These are phyloP conservation scores for Ophraella communa DNA, from an alignment of 2,888 invertebrate genomes.

Conservation along the genomic window DNA sequence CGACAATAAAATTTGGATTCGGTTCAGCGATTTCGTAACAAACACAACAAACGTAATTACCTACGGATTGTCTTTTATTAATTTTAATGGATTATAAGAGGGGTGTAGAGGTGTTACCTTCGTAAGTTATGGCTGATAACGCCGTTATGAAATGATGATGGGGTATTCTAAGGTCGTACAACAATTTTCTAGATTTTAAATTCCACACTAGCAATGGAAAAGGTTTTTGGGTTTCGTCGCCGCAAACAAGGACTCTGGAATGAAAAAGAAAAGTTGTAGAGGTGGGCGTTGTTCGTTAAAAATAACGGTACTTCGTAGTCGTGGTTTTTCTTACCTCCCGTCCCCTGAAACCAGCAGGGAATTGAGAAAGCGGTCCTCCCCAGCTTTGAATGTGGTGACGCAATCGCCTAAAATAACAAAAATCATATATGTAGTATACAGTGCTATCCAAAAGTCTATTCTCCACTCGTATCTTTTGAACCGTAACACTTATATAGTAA, in stretches of 20 bases:
- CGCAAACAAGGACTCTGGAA: conserved; percentile 81
- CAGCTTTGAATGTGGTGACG: conserved; percentile 87
- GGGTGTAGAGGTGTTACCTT: conserved; percentile 70
- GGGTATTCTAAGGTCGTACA: conserved; percentile 86
- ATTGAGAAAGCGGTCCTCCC: conserved; percentile 89
- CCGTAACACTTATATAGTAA: too few relatives aligned
- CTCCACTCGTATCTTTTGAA: too few relatives aligned
- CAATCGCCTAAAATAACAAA: conserved; percentile 68
- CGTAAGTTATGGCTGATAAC: conserved; percentile 83
- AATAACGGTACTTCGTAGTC: too few relatives aligned
- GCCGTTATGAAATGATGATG: conserved; percentile 89
- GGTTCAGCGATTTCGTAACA: conserved; percentile 76
- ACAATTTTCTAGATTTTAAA: conserved; percentile 79
- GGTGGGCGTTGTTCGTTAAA: too few relatives aligned
- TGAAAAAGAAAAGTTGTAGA: too few relatives aligned
- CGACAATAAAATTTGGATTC: conserved; percentile 86
- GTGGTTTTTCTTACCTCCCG: conserved; percentile 75
- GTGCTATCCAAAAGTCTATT: neutral
- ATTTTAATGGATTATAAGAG: neutral
- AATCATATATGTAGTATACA: too few relatives aligned
- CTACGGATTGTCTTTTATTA: conserved; percentile 51
- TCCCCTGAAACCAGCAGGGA: conserved; percentile 87
- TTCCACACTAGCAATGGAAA: conserved; percentile 91
- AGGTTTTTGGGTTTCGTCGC: conserved; percentile 91
- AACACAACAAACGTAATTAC: conserved; percentile 76